A percentile compares a stretch with the other conserved stretches of the same genome.
These are phyloP conservation scores for Drosophila eugracilis DNA, from an alignment of 1,140 invertebrate genomes.

Conservation along the genomic window DNA sequence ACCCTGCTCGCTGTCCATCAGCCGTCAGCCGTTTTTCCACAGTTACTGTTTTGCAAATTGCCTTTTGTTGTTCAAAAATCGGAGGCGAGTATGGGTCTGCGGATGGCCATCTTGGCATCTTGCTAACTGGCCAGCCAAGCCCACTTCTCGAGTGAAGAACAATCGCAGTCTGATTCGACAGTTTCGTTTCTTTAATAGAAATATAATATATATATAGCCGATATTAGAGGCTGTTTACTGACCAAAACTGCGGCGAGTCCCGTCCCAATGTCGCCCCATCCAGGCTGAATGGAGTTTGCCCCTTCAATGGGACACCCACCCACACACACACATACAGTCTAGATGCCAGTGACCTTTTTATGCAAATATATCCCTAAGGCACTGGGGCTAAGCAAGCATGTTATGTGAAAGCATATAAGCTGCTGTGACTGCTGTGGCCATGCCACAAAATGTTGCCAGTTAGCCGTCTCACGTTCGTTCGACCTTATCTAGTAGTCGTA, in stretches of 20 bases:
- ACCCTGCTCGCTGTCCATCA: conserved; percentile 46
- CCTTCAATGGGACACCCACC: conserved; percentile 33
- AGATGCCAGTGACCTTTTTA: conserved; percentile 80
- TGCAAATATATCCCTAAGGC: conserved; percentile 71
- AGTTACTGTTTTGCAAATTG: conserved; percentile 32
- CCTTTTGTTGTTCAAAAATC: conserved; percentile 52
- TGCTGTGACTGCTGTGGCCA: conserved; percentile 21
- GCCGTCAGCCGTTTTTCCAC: conserved; percentile 29
- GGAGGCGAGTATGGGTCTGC: no score
- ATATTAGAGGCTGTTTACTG: background rate
- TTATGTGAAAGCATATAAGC: conserved; percentile 31
- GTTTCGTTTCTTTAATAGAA: background rate
- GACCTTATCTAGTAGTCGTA: conserved; percentile 17
- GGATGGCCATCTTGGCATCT: background rate
- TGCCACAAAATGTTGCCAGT: background rate
- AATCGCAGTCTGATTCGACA: conserved; percentile 22
- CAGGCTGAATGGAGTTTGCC: conserved; percentile 26
- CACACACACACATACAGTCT: conserved; percentile 1
- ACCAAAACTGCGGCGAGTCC: conserved; percentile 20
- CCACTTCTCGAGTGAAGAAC: no score
- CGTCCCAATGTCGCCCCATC: conserved; percentile 4
- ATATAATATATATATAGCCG: no score
- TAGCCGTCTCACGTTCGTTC: conserved; percentile 9
- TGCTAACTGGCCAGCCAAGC: no score
- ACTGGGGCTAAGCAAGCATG: conserved; percentile 28